phyloP scores from a whole-genome alignment of 2,888 invertebrate species.

The Campoplex nolae region DNA sequence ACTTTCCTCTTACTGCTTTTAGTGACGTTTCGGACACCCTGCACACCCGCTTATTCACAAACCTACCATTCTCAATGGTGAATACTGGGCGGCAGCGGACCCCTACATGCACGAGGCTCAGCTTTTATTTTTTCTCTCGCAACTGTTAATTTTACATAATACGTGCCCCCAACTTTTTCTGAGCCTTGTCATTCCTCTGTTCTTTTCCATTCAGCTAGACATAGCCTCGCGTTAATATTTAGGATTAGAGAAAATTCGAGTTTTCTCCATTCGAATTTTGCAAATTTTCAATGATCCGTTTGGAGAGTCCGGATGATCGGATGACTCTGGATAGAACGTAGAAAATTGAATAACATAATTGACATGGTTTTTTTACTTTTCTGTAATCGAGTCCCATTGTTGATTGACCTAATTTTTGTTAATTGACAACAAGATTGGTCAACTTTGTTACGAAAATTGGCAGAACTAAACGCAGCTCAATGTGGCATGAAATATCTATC shows the following conservation, averaged over 20 bases:
- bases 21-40: constrained; percentile 15
- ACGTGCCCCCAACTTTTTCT: constrained; percentile 37
- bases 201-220: constrained; percentile 18
- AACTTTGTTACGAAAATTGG: neutral
- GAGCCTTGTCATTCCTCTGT: constrained; percentile 42
- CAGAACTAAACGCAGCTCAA: too few relatives aligned
- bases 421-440: neutral
- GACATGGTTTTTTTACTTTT: neutral
- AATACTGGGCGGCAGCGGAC: constrained; percentile 29
- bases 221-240: constrained; percentile 1
- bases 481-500: too few relatives aligned
- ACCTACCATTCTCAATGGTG: constrained; percentile 16
- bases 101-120: neutral
- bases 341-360: neutral
- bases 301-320: neutral
- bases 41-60: neutral
- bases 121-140: constrained; percentile 23
- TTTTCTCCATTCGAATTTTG: neutral
- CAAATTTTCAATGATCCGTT: neutral
- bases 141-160: constrained; percentile 29
- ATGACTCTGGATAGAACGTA: neutral
- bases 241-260: neutral
- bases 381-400: neutral
- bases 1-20: neutral
- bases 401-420: neutral